Base-by-base conservation (phyloP, 2,113 vertebrate genomes). In the Syngnathus floridae region DNA sequence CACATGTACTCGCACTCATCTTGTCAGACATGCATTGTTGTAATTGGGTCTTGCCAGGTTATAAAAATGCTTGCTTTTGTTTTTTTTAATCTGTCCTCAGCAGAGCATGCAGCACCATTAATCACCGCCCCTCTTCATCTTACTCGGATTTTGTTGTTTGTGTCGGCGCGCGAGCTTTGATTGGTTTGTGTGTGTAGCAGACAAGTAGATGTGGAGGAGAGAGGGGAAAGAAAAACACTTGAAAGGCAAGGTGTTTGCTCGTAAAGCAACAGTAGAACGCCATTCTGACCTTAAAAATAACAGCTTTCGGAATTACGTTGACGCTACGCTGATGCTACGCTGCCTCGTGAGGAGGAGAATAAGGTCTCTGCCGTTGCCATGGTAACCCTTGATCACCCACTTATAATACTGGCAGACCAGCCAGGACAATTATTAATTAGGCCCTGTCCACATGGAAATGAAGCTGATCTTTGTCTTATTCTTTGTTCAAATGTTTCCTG, bases 41-140 rank as follows among this genome's bases (percentile, higher is more conserved):
- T 88, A 85, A 89, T 87, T 86, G 84, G 82, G 82, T 84, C 83
- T 87, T 82, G 22, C 78, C 76, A 83, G 84, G 84, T 87, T 84
- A 87, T 87, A 84, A 87, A 87, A 85, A 88, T 88, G 86, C 86
- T 85, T 84, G 66, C 72, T 74, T 73, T 82, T 75, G 82, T 85
- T 80, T 71, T 71, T 70, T 74, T 83, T 80, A 79, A 79, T 82
- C 73, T 85, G 78, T 38, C 17, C 75, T 83, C 84, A 83, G 64
- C 76, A 73, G 67, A 73, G 79, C 82, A 67, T 77, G 72, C 63
- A 74, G 64, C 57, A 65, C 46, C 79, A 89, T 89, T 87, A 86
- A 87, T 87, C 87, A 87, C 79, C 76, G 69, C 58, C 78, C 69
- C 82, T 79, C 81, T 48, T 78, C 73, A 75, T 76, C 78, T 70